Percentiles rank a stretch among this genome's conserved stretches.
These are phyloP conservation scores for Sinocyclocheilus maitianheensis DNA, from an alignment of 2,113 vertebrate species.

Conservation along the genomic window DNA sequence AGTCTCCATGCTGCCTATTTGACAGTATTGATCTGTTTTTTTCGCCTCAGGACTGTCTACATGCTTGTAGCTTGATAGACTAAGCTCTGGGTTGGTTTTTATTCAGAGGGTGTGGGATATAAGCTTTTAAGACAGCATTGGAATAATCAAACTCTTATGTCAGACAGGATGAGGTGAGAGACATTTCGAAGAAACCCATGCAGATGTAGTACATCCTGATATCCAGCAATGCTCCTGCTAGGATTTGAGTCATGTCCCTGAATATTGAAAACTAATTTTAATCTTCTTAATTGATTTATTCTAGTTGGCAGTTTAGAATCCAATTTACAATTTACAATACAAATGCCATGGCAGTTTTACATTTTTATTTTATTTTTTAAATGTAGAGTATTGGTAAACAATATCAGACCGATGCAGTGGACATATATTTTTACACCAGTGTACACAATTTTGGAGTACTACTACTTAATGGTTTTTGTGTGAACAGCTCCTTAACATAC, in stretches of 20 bases:
- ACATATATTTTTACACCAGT: too few species aligned
- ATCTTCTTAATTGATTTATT: not conserved
- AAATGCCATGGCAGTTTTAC: too few species aligned
- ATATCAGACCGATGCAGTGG: too few species aligned
- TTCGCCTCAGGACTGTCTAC: constrained; percentile 28
- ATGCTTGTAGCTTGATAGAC: constrained; percentile 29
- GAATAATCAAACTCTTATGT: constrained; percentile 15
- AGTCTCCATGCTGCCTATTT: constrained; percentile 21
- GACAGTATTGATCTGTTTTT: constrained; percentile 42
- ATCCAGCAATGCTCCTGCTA: not conserved
- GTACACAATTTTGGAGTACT: too few species aligned
- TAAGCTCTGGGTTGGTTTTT: not conserved
- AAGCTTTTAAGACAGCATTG: not conserved
- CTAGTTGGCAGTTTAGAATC: not conserved
- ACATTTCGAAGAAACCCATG: not conserved
- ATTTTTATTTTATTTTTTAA: too few species aligned
- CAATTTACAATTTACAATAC: not conserved
- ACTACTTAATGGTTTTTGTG: too few species aligned
- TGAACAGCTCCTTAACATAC: too few species aligned
- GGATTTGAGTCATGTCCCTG: not conserved
- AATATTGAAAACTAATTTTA: not conserved
- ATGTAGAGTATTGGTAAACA: too few species aligned
- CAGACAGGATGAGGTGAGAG: not conserved
- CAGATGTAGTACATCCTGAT: not conserved
- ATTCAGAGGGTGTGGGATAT: not conserved